Evolutionary conservation across 2,888 invertebrate species (phyloP).

Genomic region (Gymnosoma rotundatum): DNA sequence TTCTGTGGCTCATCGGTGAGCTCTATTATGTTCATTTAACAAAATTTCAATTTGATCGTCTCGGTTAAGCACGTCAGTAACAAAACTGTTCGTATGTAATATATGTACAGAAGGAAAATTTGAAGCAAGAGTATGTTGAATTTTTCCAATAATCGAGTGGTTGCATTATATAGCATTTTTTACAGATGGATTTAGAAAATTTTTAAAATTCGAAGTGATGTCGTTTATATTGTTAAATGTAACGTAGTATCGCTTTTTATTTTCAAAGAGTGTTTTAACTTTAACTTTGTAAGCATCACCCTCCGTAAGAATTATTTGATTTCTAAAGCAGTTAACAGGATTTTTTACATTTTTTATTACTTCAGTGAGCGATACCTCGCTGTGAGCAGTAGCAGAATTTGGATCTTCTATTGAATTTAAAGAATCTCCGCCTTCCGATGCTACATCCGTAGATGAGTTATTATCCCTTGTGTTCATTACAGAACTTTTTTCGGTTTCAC

Average conservation of each 20-base stretch:
- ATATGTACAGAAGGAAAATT: background rate
- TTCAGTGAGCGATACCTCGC: no score
- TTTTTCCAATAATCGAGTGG: no score
- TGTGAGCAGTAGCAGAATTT: no score
- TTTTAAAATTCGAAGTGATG: background rate
- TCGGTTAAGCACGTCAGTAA: no score
- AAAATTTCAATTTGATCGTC: no score
- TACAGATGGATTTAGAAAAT: background rate
- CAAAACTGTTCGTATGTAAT: no score
- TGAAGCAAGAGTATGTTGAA: background rate
- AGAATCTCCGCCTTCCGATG: no score
- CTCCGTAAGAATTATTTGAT: slow-evolving; percentile 38
- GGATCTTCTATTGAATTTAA: no score
- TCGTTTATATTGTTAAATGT: background rate
- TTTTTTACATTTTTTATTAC: background rate
- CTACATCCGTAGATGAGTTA: background rate
- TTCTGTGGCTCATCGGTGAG: background rate
- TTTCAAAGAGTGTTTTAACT: background rate
- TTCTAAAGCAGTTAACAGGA: slow-evolving; percentile 10
- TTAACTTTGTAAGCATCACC: background rate
- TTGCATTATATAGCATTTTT: background rate
- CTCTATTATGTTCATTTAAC: background rate
- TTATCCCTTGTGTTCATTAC: background rate
- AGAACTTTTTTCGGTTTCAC: no score
- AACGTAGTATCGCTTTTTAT: slow-evolving; percentile 2